These are phyloP conservation scores for Tromatobia lineatoria DNA, from an alignment of 2,888 invertebrate species.

Conservation along the genomic window DNA sequence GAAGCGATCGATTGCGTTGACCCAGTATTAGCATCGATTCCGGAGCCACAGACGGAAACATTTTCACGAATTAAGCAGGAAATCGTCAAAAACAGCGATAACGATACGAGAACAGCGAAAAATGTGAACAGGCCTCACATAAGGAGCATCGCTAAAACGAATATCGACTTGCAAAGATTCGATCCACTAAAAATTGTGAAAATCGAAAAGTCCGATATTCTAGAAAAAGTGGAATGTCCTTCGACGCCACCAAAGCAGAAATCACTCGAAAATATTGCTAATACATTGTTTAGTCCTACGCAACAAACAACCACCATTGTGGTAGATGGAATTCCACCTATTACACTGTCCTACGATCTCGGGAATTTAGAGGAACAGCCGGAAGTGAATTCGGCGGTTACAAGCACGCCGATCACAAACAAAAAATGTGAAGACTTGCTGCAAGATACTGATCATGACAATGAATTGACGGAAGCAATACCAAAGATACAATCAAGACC, in stretches of 20 bases:
- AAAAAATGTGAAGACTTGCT: neutral
- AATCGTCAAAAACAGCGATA: neutral
- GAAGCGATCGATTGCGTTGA: neutral
- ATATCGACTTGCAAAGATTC: slow-evolving; percentile 39
- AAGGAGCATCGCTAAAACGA: slow-evolving; percentile 35
- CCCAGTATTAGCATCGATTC: slow-evolving; percentile 43
- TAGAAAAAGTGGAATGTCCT: neutral
- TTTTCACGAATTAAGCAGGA: neutral
- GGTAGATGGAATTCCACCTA: slow-evolving; percentile 59
- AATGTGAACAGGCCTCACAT: slow-evolving; percentile 1
- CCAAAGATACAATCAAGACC: slow-evolving; percentile 40
- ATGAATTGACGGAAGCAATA: neutral
- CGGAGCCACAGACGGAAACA: neutral
- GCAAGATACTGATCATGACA: neutral
- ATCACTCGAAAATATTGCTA: neutral
- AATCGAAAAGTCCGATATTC: neutral
- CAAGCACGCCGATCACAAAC: slow-evolving; percentile 15
- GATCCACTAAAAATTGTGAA: neutral
- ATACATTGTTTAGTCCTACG: neutral
- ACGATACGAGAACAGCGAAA: neutral
- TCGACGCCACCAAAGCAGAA: neutral
- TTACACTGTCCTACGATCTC: slow-evolving; percentile 62
- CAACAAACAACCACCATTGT: slow-evolving; percentile 54
- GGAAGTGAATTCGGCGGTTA: neutral
- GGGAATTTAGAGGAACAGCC: slow-evolving; percentile 22